A percentile compares a stretch with the other conserved stretches of the same genome.
Evolutionary conservation across 2,113 vertebrate genomes (phyloP).

Genomic region (Coturnix japonica): DNA sequence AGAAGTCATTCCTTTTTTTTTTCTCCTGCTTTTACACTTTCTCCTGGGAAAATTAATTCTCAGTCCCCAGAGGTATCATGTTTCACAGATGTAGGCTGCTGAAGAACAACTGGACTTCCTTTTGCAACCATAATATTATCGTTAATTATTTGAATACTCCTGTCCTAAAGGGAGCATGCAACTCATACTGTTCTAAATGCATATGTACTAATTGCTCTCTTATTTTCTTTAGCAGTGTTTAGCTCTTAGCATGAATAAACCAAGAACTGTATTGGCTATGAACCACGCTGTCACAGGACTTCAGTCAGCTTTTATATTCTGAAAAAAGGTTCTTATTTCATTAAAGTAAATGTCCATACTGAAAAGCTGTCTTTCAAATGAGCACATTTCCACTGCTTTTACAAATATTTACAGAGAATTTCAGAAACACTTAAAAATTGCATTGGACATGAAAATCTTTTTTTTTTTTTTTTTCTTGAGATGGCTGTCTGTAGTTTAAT

Average conservation of each 20-base stretch:
- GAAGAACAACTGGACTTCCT: slow-evolving; percentile 68
- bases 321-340: slow-evolving; percentile 62
- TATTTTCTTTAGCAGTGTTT: slow-evolving; percentile 15
- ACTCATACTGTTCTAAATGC: slow-evolving; percentile 53
- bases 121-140: slow-evolving; percentile 47
- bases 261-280: slow-evolving; percentile 51
- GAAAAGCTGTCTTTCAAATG: slow-evolving; percentile 67
- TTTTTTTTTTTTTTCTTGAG: slow-evolving; percentile 45
- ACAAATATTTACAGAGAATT: slow-evolving; percentile 74
- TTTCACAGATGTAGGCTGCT: slow-evolving; percentile 63
- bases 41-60: slow-evolving; percentile 70
- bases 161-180: slow-evolving; percentile 45
- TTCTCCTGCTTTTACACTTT: slow-evolving; percentile 57
- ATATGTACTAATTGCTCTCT: slow-evolving; percentile 29
- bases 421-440: slow-evolving; percentile 71
- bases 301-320: slow-evolving; percentile 65
- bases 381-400: slow-evolving; percentile 65
- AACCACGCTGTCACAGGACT: slow-evolving; percentile 68
- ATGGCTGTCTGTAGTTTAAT: slow-evolving; percentile 75
- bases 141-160: slow-evolving; percentile 68
- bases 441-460: slow-evolving; percentile 55
- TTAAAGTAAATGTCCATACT: slow-evolving; percentile 57
- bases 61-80: slow-evolving; percentile 57
- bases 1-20: slow-evolving; percentile 62
- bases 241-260: slow-evolving; percentile 56